A percentile compares a stretch with the other conserved stretches of the same genome.
Evolutionary conservation across 2,113 vertebrate species (phyloP).

Genomic region (Gavia stellata): DNA sequence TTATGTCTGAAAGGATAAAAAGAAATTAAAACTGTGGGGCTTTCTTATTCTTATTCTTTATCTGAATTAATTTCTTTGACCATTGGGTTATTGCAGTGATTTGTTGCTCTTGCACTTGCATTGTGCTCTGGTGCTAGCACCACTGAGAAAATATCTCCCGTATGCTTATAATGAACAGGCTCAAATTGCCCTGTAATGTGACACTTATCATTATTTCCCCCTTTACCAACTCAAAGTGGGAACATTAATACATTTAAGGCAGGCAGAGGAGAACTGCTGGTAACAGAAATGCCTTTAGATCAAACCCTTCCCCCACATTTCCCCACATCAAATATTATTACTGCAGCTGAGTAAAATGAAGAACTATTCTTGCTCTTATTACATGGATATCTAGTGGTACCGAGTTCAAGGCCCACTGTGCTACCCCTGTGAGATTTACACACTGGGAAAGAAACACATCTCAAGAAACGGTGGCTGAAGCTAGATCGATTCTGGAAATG

Average conservation of each 20-base stretch:
- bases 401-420: background rate
- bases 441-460: background rate
- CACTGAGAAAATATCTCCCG: background rate
- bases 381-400: background rate
- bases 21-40: background rate
- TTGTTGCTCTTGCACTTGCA: background rate
- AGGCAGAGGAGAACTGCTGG: background rate
- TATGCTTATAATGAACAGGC: background rate
- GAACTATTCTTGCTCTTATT: background rate
- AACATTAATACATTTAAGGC: background rate
- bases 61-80: background rate
- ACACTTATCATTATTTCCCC: background rate
- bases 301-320: background rate
- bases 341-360: background rate
- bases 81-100: background rate
- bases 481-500: background rate
- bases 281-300: background rate
- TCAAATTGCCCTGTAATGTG: constrained; percentile 5
- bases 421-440: background rate
- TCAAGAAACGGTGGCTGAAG: background rate
- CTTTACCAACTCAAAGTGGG: background rate
- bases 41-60: background rate
- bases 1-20: background rate
- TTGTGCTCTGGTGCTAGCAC: background rate
- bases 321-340: background rate